These are phyloP conservation scores for Epinephelus fuscoguttatus DNA, from an alignment of 2,113 vertebrate genomes.

Conservation along the genomic window DNA sequence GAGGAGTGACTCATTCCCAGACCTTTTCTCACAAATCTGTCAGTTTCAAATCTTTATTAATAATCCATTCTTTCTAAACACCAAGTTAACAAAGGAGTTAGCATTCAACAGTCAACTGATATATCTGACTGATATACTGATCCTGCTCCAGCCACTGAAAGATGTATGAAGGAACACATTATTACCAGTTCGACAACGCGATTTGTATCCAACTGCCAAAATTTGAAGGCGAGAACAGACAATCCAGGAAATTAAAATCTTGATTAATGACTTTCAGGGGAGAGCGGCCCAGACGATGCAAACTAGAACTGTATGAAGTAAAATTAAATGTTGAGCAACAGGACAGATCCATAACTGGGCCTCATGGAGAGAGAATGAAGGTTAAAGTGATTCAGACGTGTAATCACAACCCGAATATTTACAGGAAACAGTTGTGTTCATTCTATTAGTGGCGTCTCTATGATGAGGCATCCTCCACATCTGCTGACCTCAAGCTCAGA, in stretches of 20 bases:
- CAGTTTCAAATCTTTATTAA: neutral
- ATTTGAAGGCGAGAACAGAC: slow-evolving; percentile 23
- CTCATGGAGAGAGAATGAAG: neutral
- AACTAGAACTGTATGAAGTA: neutral
- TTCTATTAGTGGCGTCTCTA: slow-evolving; percentile 39
- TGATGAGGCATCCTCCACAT: slow-evolving; percentile 65
- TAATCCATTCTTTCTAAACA: neutral
- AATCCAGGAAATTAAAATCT: slow-evolving; percentile 56
- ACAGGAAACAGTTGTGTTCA: neutral
- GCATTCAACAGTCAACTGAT: neutral
- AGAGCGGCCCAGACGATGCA: neutral
- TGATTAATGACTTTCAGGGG: slow-evolving; percentile 29
- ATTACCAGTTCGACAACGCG: neutral
- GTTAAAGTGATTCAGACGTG: neutral
- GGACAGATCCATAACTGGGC: neutral
- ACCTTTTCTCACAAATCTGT: neutral
- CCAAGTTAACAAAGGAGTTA: neutral
- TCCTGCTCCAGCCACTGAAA: neutral
- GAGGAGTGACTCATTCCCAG: neutral
- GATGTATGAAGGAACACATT: neutral
- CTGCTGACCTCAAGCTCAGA: slow-evolving; percentile 67
- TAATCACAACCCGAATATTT: neutral
- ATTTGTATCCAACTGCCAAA: slow-evolving; percentile 27
- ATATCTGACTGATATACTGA: neutral
- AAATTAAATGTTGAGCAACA: neutral